These are phyloP conservation scores for Henicopernis longicauda DNA, from an alignment of 2,113 vertebrate genomes.

Conservation along the genomic window DNA sequence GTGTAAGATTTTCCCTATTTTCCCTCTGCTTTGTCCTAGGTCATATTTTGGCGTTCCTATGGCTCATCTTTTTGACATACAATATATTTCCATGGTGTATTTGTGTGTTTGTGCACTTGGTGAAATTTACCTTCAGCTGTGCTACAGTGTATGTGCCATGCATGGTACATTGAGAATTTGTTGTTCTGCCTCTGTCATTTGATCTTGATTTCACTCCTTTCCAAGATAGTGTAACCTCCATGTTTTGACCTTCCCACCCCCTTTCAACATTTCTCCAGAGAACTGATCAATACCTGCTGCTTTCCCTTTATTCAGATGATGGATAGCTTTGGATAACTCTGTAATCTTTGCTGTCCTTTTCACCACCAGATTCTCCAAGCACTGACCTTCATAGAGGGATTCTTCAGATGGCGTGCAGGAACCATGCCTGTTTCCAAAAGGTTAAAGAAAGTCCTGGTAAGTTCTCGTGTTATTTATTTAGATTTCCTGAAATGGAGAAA, in stretches of 20 bases:
- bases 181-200: not conserved
- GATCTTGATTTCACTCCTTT: conserved; percentile 25
- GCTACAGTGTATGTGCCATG: not conserved
- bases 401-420: not conserved
- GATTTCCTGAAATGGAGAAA: not conserved
- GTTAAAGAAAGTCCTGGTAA: not conserved
- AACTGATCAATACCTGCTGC: conserved; percentile 69
- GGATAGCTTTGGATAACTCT: conserved; percentile 51
- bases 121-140: not conserved
- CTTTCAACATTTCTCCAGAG: conserved; percentile 55
- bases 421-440: not conserved
- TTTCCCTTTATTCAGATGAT: conserved; percentile 68
- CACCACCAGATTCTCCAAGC: conserved; percentile 46
- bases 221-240: not conserved
- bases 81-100: not conserved
- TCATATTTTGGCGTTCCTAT: not conserved
- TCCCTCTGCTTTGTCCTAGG: not conserved
- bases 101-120: not conserved
- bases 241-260: conserved; percentile 47
- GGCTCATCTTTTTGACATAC: not conserved
- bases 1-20: not conserved
- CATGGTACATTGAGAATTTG: not conserved
- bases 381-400: conserved; percentile 44
- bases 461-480: not conserved
- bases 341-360: conserved; percentile 61